A percentile compares a stretch with the other conserved stretches of the same genome.
Evolutionary conservation across 2,113 vertebrate genomes (phyloP).

Genomic region (Collichthys lucidus): DNA sequence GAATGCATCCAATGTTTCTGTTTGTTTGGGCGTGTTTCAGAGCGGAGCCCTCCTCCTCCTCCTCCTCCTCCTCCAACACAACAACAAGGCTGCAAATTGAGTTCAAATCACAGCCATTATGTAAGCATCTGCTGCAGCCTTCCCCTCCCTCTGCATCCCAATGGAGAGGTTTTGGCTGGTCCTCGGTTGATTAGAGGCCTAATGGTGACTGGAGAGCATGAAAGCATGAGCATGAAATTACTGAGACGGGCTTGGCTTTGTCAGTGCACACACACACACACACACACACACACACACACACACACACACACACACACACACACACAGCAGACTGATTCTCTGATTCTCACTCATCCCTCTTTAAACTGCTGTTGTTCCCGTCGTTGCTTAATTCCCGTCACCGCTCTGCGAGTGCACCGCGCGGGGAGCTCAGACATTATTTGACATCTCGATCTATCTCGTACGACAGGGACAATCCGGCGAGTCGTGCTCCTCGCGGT

Average conservation of each 20-base stretch:
- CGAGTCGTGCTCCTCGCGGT: conserved; percentile 5
- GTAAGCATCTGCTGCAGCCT: conserved; percentile 45
- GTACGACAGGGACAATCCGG: not conserved
- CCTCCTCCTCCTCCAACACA: not conserved
- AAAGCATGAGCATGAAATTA: conserved; percentile 59
- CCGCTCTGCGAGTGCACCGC: not conserved
- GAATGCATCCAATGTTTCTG: conserved; percentile 2
- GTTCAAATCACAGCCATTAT: conserved; percentile 35
- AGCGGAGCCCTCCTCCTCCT: not conserved
- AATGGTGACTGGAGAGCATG: conserved; percentile 55
- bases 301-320: conserved; percentile 22
- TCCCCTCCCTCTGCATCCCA: conserved; percentile 47
- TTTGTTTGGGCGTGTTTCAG: conserved; percentile 23
- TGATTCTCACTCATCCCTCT: conserved; percentile 17
- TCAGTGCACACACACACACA: conserved; percentile 18
- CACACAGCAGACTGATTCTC: not conserved
- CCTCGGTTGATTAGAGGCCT: conserved; percentile 47
- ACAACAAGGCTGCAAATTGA: conserved; percentile 21
- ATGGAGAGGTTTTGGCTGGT: conserved; percentile 37
- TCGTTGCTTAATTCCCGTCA: conserved; percentile 3
- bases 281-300: conserved; percentile 10
- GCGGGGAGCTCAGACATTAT: not conserved
- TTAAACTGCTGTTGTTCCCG: conserved; percentile 27
- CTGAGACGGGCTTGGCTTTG: conserved; percentile 34
- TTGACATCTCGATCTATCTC: not conserved